phyloP scores from a whole-genome alignment of 2,797 vertebrate genomes.

The Halcyon leucocephala region DNA sequence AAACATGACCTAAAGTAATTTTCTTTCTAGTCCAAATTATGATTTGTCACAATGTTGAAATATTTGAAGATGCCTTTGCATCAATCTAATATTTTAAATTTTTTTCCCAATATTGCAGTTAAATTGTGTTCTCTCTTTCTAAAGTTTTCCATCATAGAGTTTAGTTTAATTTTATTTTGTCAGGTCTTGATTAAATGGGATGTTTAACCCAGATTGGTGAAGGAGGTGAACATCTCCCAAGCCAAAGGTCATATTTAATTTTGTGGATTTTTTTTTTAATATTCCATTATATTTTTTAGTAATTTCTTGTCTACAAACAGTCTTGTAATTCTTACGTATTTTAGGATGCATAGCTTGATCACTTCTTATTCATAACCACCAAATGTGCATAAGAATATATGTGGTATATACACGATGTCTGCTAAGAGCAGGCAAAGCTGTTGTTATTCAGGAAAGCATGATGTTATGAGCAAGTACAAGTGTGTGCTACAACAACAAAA shows the following conservation, averaged over 20 bases:
- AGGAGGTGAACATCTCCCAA: not conserved
- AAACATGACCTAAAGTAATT: not conserved
- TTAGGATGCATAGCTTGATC: not conserved
- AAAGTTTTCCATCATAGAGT: not conserved
- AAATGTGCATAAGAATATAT: not conserved
- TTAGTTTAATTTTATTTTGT: not conserved
- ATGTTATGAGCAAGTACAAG: conserved; percentile 48
- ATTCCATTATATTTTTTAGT: not conserved
- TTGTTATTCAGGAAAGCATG: not conserved
- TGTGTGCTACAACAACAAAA: conserved; percentile 30
- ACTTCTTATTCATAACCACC: not conserved
- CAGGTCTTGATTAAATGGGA: not conserved
- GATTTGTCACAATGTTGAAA: not conserved
- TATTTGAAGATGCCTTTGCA: not conserved
- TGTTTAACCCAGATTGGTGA: not conserved
- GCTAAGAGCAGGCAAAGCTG: not conserved
- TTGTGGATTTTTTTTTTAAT: not conserved
- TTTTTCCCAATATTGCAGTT: not conserved
- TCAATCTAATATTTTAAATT: not conserved
- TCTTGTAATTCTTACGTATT: not conserved
- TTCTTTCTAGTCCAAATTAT: not conserved
- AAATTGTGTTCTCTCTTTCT: not conserved
- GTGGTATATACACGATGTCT: not conserved
- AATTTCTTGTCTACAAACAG: not conserved
- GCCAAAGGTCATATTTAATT: not conserved